Conservation (phyloP, 30 jellyfish, hydroid and myxozoan species). For the Aurelia aurita region DNA sequence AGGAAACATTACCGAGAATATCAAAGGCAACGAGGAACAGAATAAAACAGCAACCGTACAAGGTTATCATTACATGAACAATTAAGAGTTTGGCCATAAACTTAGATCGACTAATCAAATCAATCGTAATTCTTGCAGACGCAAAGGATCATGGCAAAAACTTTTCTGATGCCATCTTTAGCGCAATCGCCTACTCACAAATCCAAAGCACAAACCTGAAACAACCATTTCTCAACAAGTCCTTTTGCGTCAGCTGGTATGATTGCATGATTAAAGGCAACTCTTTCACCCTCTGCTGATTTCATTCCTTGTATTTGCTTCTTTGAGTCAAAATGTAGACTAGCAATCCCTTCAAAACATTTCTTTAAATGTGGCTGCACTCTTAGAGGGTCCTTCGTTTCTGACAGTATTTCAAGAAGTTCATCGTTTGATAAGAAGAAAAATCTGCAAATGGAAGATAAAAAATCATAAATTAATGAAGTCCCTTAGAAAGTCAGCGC, state of each 20-base stretch:
- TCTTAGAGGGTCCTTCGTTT: slow-evolving; percentile 56
- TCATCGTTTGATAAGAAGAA: slow-evolving; percentile 61
- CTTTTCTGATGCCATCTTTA: no score
- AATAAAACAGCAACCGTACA: no score
- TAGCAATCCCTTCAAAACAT: slow-evolving; percentile 55
- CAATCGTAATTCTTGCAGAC: no score
- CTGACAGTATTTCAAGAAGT: slow-evolving; percentile 56
- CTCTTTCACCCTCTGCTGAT: slow-evolving; percentile 66
- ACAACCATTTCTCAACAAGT: slow-evolving; percentile 66
- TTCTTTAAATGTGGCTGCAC: slow-evolving; percentile 63
- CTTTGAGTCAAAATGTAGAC: slow-evolving; percentile 47
- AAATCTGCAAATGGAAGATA: slow-evolving; percentile 9
- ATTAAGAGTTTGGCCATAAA: no score
- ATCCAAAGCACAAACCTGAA: slow-evolving; percentile 51
- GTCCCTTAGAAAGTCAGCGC: no score
- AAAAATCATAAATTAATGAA: no score
- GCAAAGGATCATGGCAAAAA: no score
- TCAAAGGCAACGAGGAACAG: no score
- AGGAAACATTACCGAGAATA: no score
- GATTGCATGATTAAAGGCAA: slow-evolving; percentile 18
- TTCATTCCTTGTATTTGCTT: slow-evolving; percentile 52
- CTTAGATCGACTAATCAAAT: no score
- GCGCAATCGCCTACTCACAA: no score
- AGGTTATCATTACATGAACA: no score
- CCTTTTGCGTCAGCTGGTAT: slow-evolving; percentile 67